A percentile compares a stretch with the other conserved stretches of the same genome.
phyloP scores from a whole-genome alignment of 2,113 vertebrate species.

The Poecilia latipinna region DNA sequence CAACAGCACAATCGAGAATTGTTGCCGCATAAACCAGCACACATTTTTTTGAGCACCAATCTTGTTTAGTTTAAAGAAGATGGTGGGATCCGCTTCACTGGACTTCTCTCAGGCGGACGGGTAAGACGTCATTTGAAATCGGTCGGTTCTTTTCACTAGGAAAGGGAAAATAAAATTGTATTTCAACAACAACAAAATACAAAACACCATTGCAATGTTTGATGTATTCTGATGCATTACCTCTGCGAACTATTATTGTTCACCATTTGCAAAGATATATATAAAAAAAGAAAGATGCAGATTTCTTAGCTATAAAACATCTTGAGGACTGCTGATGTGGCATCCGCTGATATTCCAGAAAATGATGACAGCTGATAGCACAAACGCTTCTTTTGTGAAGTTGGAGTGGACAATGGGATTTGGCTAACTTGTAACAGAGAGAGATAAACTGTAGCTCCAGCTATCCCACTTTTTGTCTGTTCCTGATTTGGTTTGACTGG shows the following conservation, averaged over 20 bases:
- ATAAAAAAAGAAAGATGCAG: neutral
- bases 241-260: neutral
- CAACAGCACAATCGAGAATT: too few species aligned
- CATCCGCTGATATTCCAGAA: neutral
- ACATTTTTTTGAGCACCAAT: too few species aligned
- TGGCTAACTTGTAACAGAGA: neutral
- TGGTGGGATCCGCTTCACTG: too few species aligned
- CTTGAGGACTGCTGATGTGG: neutral
- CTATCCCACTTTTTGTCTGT: slow-evolving; percentile 47
- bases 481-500: slow-evolving; percentile 43
- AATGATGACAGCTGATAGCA: neutral
- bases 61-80: too few species aligned
- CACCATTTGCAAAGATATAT: neutral
- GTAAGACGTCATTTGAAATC: neutral
- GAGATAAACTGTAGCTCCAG: slow-evolving; percentile 8
- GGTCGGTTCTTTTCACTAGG: neutral
- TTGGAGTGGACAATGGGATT: neutral
- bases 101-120: too few species aligned
- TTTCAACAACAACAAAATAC: neutral
- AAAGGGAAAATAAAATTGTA: neutral
- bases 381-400: neutral
- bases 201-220: neutral
- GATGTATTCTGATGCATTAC: neutral
- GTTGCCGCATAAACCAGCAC: too few species aligned
- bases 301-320: neutral